A percentile compares a stretch with the other conserved stretches of the same genome.
These are phyloP conservation scores for Parasteatoda lunata DNA, from an alignment of 2,888 invertebrate genomes.

Conservation along the genomic window DNA sequence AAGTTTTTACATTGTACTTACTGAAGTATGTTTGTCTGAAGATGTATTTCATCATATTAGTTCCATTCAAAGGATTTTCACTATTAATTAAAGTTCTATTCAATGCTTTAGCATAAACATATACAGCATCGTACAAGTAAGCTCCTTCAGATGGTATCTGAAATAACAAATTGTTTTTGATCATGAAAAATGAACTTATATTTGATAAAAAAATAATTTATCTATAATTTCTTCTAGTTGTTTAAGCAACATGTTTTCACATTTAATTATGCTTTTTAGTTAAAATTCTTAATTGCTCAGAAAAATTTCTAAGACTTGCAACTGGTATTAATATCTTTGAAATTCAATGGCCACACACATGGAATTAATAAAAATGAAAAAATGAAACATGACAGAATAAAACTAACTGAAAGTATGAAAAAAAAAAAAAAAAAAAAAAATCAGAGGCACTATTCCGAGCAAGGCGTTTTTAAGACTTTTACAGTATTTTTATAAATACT, in stretches of 20 bases:
- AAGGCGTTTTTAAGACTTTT: no score
- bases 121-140: conserved; percentile 76
- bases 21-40: conserved; percentile 75
- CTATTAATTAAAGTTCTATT: conserved; percentile 73
- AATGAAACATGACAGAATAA: no score
- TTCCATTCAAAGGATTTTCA: conserved; percentile 74
- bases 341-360: no score
- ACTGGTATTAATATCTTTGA: no score
- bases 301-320: not conserved
- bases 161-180: not conserved
- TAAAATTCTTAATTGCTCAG: not conserved
- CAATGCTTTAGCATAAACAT: conserved; percentile 75
- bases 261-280: no score
- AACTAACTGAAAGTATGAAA: no score
- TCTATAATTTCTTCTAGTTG: no score
- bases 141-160: conserved; percentile 74
- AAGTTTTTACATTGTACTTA: conserved; percentile 70
- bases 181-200: not conserved
- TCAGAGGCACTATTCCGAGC: no score
- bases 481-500: no score
- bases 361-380: no score
- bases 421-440: no score
- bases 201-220: not conserved
- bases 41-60: conserved; percentile 74
- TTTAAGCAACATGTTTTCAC: no score